Percentiles rank a stretch among this genome's conserved stretches.
Conservation (phyloP, 2,797 vertebrate species). For the Crax fasciolata region DNA sequence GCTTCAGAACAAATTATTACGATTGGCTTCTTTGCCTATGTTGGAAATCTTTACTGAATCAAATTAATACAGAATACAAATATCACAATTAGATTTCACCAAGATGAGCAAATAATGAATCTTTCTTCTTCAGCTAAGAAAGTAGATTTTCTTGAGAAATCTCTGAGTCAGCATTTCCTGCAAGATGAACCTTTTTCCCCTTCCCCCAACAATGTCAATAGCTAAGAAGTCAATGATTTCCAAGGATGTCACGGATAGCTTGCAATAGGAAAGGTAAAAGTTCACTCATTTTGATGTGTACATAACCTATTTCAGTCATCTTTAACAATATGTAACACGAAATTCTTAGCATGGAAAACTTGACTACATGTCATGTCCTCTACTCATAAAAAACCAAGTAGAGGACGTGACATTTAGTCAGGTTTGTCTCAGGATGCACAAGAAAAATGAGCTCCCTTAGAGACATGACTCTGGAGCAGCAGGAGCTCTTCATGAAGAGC, state of each 20-base stretch:
- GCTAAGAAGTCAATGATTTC: constrained; percentile 82
- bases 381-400: constrained; percentile 3
- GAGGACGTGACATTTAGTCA: neutral
- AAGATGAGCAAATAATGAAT: constrained; percentile 61
- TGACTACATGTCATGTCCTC: constrained; percentile 41
- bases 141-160: constrained; percentile 68
- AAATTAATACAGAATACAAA: constrained; percentile 73
- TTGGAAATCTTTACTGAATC: constrained; percentile 70
- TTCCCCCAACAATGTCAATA: constrained; percentile 70
- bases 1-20: constrained; percentile 76
- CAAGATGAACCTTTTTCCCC: constrained; percentile 58
- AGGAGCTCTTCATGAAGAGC: neutral
- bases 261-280: constrained; percentile 80
- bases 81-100: constrained; percentile 74
- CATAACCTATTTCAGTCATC: constrained; percentile 75
- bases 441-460: neutral
- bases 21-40: constrained; percentile 67
- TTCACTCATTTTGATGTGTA: constrained; percentile 77
- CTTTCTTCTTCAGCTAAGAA: constrained; percentile 35
- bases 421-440: constrained; percentile 13
- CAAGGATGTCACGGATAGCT: constrained; percentile 78
- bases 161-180: constrained; percentile 71
- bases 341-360: constrained; percentile 63
- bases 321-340: constrained; percentile 81
- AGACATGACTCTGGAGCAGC: neutral